Evolutionary conservation across 2,797 vertebrate species (phyloP).

Genomic region (Morus bassanus): DNA sequence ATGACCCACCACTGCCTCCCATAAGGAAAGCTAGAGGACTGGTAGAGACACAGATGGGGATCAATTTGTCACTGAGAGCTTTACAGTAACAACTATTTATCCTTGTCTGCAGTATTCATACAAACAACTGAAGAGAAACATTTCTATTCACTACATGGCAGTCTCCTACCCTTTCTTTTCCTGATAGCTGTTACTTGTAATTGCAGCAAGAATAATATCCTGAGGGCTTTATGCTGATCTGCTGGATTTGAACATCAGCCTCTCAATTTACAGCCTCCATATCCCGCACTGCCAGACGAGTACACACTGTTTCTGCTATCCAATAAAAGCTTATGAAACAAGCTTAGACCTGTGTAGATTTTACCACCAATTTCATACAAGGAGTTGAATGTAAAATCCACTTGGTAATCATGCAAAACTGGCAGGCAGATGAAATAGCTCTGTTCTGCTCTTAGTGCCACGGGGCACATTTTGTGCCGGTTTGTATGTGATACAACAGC

Average conservation of each 20-base stretch:
- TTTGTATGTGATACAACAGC: neutral
- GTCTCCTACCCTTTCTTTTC: neutral
- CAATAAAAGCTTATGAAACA: neutral
- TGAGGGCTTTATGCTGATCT: conserved; percentile 39
- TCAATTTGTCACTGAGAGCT: conserved; percentile 1
- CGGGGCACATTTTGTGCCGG: fast-evolving
- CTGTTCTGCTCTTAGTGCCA: fast-evolving
- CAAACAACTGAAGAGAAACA: neutral
- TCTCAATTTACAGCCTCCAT: neutral
- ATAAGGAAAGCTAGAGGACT: neutral
- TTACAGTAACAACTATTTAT: neutral
- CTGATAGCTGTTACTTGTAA: neutral
- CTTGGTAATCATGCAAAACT: neutral
- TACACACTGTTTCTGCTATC: neutral
- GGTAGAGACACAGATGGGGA: neutral
- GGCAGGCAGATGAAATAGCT: neutral
- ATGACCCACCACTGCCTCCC: neutral
- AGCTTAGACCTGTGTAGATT: neutral
- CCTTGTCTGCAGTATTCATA: neutral
- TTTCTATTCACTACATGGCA: neutral
- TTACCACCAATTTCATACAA: neutral
- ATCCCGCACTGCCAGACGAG: fast-evolving
- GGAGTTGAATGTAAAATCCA: neutral
- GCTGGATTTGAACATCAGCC: conserved; percentile 4
- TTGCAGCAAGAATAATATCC: conserved; percentile 31